Base-by-base conservation (phyloP, 1,140 invertebrate genomes). In the Anagrus nilaparvatae region DNA sequence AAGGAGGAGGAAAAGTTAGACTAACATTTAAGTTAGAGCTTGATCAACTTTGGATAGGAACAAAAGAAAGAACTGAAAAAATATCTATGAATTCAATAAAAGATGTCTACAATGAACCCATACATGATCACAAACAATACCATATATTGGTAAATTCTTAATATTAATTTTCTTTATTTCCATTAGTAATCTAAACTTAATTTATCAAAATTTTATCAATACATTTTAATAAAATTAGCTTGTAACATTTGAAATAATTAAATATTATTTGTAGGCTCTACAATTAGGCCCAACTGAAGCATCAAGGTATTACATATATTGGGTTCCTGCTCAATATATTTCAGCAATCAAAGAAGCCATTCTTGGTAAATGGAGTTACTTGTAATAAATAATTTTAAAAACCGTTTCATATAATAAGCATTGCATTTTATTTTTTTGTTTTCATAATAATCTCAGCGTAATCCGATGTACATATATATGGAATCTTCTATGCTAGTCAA, bases 21-120 rank as follows among this genome's bases (percentile, higher is more conserved):
- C 71, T 95, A 40, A 94, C 90, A 28, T 94, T 95, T 61, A 95
- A 94, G 74, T 70, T 93, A 51, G 90, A 94, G 65, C 72, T 80
- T 43, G 90, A 94, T 65, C 87, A 95, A 61, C 65, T 95, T 6
- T 95, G 91, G 91, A 80, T 94, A 37, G 88, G 89, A 29, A 94
- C 89, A 13, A 94, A 92, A 71, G 89, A 95, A 69, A 71, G 89
- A 52, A 95, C 91, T 49, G 87, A 94, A 54, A 95, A 94, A 70
- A 75, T 95, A 56, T 77, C 83, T 45, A 91, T 95, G 84, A 84
- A 79, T 53, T 85, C 87, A 19, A 93, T 95, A 48, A 89, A 90
- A 70, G 79, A 79, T 67, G 75, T 89, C 49, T 71, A 83, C 12
- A 81, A 69, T 58, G 89, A 95, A 72, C 77, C 87, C 13, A 91